A percentile compares a stretch with the other conserved stretches of the same genome.
Conservation (phyloP, 2,113 vertebrate genomes). For the Dicentrarchus labrax region DNA sequence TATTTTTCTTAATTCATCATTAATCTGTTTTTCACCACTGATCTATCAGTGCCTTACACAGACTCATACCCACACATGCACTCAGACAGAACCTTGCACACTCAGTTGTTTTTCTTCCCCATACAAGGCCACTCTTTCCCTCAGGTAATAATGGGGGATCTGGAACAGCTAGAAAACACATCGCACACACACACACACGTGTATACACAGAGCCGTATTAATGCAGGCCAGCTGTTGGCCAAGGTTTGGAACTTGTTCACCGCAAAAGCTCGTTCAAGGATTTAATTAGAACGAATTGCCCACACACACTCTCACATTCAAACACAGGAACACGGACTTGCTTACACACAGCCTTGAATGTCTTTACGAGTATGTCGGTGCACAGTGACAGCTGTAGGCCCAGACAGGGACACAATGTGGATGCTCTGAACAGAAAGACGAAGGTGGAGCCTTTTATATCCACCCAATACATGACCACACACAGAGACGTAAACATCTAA, state of each 20-base stretch:
- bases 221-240: constrained; percentile 46
- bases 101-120: constrained; percentile 59
- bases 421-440: background rate
- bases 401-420: background rate
- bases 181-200: background rate
- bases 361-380: background rate
- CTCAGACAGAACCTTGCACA: background rate
- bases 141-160: constrained; percentile 44
- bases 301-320: background rate
- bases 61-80: background rate
- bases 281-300: constrained; percentile 3
- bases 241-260: constrained; percentile 1
- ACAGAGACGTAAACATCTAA: background rate
- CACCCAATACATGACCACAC: background rate
- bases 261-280: background rate
- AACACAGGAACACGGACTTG: background rate
- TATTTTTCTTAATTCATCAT: too few species aligned
- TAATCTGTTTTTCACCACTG: background rate
- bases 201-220: constrained; percentile 12
- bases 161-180: constrained; percentile 29
- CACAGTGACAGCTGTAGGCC: background rate
- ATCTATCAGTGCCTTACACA: background rate
- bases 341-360: background rate
- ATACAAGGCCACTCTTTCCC: constrained; percentile 52
- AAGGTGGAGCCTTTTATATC: background rate